Evolutionary conservation across 2,888 invertebrate genomes (phyloP).

Genomic region (Cantharis lateralis): DNA sequence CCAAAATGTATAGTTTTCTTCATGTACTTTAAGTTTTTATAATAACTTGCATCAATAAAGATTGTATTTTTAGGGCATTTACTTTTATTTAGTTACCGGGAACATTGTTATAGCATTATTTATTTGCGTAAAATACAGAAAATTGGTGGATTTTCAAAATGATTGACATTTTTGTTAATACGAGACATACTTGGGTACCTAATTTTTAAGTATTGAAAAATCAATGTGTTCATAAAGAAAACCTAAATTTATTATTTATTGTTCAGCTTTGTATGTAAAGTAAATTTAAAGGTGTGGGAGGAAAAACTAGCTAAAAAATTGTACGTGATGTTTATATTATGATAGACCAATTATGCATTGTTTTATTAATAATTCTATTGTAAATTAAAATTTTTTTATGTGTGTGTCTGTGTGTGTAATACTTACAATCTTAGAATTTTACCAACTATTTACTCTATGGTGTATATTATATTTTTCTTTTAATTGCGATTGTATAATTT

Average conservation of each 20-base stretch:
- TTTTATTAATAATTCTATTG: not conserved
- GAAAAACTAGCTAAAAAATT: not conserved
- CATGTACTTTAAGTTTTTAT: not conserved
- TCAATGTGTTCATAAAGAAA: not conserved
- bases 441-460: not conserved
- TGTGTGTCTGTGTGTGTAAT: not conserved
- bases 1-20: conserved; percentile 2
- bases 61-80: not conserved
- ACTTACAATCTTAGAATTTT: not conserved
- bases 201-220: not conserved
- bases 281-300: not conserved
- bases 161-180: not conserved
- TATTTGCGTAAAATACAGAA: not conserved
- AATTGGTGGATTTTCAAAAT: not conserved
- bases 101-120: not conserved
- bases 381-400: not conserved
- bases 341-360: not conserved
- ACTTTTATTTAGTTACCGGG: not conserved
- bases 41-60: not conserved
- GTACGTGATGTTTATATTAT: not conserved
- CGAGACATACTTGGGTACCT: not conserved
- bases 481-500: not conserved
- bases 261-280: not conserved
- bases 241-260: not conserved
- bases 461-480: not conserved